Evolutionary conservation across 2,888 invertebrate species (phyloP), one percentile per base, ranked within the genome.

Genomic region (Cataglyphis altisquamis): DNA sequence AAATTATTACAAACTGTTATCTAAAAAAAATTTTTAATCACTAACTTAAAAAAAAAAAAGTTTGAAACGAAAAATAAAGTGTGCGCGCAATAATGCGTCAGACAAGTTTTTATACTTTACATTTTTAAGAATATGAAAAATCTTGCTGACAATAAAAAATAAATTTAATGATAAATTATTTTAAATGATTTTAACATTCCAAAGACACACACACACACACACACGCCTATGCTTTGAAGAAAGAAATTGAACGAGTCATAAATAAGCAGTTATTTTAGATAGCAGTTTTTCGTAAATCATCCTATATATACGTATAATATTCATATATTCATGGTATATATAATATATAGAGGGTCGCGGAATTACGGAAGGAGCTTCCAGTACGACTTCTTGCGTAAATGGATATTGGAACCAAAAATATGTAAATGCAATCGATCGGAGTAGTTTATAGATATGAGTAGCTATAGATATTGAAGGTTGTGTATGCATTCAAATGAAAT

Each of bases 341-440:
- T 45, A 45, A 25, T 25, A 68, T 77, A 67, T 41, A 55, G 55
- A 77, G 36, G 39, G 29, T 77, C 67, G 25, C 55, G 55, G 68
- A 77, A 67, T 67, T 77, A 77, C 68, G 68, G 55, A 39, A 77
- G n/a, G 77, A 77, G 68, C 77, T 67, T 8, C 39, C 55, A 68
- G 77, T 55, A 55, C 25, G 39, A 4, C 10, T 68, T 77, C 67
- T 41, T 77, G 36, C 60, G 48, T 77, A 67, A 55, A 77, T 67
- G 41, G 25, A 18, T 73, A 73, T 15, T 32, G 15, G 32, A 64
- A 77, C 39, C 55, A 29, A 77, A 77, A 77, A 67, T 67, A 75
- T 75, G 68, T 67, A 77, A 77, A 67, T 77, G 15, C 67, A n/a
- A 77, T 77, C 77, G 77, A 77, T 67, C 68, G 77, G 3, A 55